Evolutionary conservation across 2,113 vertebrate species (phyloP).

Genomic region (Phoxinus phoxinus): DNA sequence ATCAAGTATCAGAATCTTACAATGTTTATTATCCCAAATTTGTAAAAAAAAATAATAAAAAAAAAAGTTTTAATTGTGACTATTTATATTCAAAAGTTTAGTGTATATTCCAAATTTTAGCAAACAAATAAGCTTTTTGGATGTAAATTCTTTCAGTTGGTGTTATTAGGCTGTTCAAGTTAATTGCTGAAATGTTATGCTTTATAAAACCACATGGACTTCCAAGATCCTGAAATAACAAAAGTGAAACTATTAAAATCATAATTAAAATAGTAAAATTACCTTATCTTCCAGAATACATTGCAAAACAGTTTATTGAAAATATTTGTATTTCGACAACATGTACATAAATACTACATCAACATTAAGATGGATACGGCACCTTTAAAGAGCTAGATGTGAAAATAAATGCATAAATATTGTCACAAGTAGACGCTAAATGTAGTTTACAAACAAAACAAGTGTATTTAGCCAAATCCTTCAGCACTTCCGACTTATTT

Average conservation of each 20-base stretch:
- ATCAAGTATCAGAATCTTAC: neutral
- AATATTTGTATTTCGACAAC: constrained; percentile 24
- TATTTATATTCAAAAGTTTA: neutral
- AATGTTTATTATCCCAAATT: neutral
- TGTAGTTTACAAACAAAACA: constrained; percentile 5
- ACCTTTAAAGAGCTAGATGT: constrained; percentile 2
- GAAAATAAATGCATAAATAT: constrained; percentile 35
- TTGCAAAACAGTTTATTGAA: constrained; percentile 43
- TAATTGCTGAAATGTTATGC: neutral
- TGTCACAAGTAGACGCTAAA: constrained; percentile 15
- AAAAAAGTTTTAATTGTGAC: neutral
- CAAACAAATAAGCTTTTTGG: too few species aligned
- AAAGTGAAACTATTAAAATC: neutral
- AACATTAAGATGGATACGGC: constrained; percentile 7
- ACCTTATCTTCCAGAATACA: neutral
- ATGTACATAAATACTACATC: constrained; percentile 28
- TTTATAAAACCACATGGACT: neutral
- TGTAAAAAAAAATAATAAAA: too few species aligned
- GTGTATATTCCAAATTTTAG: neutral
- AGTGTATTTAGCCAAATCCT: neutral
- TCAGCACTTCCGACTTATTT: neutral
- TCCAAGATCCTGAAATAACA: neutral
- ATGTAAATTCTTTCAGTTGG: neutral
- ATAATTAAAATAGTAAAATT: neutral
- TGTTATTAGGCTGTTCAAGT: neutral